Conservation (phyloP, 2,797 vertebrate genomes). For the Microhierax caerulescens region DNA sequence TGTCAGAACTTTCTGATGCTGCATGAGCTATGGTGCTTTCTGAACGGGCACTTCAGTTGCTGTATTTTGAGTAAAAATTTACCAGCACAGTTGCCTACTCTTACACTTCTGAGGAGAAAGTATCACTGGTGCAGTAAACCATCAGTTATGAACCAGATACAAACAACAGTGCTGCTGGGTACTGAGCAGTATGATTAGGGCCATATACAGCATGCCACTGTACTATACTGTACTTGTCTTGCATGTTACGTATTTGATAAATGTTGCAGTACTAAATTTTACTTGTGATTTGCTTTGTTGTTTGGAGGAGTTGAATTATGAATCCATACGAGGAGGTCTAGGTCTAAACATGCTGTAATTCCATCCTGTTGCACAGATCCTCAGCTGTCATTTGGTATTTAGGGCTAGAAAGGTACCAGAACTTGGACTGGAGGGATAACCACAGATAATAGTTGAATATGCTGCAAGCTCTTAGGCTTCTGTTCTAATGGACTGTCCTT, state of each 20-base stretch:
- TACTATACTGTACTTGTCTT: background rate
- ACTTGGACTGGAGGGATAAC: background rate
- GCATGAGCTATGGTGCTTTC: background rate
- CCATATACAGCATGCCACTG: background rate
- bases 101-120: background rate
- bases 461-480: background rate
- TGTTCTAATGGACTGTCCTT: background rate
- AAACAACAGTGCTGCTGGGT: background rate
- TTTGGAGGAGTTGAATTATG: background rate
- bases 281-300: background rate
- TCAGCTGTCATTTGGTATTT: background rate
- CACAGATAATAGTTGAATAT: background rate
- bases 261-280: constrained; percentile 35
- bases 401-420: background rate
- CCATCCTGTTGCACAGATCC: background rate
- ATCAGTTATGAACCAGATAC: background rate
- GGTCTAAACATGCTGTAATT: background rate
- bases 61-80: background rate
- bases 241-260: background rate
- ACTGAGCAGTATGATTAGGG: background rate
- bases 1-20: background rate
- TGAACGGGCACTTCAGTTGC: background rate
- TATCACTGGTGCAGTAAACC: background rate
- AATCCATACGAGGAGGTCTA: background rate
- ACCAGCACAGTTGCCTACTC: background rate